Evolutionary conservation across 2,888 invertebrate species (phyloP).

Genomic region (Drosophila longiperda): DNA sequence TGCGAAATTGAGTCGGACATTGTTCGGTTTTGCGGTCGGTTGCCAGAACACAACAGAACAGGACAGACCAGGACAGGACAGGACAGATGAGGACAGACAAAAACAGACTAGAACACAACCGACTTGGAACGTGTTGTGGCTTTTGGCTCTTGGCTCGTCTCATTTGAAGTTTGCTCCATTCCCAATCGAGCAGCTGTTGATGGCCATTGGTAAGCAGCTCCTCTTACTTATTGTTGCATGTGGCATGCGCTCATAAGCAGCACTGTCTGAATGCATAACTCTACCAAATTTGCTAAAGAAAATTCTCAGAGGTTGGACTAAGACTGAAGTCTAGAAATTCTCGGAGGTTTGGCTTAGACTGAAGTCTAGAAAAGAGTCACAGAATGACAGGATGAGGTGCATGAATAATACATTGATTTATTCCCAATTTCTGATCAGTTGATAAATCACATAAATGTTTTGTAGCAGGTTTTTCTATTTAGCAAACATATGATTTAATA

Average conservation of each 20-base stretch:
- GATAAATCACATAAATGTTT: not conserved
- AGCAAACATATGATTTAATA: not conserved
- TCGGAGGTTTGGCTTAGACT: not conserved
- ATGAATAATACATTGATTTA: not conserved
- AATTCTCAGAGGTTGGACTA: not conserved
- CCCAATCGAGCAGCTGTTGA: slow-evolving; percentile 38
- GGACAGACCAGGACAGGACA: not conserved
- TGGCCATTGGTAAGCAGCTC: slow-evolving; percentile 47
- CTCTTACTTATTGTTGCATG: slow-evolving; percentile 12
- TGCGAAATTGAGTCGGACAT: slow-evolving; percentile 76
- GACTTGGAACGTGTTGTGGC: slow-evolving; percentile 45
- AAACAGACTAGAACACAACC: not conserved
- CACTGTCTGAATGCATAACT: slow-evolving; percentile 38
- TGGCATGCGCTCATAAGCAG: slow-evolving; percentile 43
- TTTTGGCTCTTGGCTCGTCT: slow-evolving; percentile 16
- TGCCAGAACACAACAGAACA: slow-evolving; percentile 4
- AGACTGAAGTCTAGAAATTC: not conserved
- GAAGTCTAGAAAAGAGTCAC: not conserved
- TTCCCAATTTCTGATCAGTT: not conserved
- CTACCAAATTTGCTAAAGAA: not conserved
- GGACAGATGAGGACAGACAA: not conserved
- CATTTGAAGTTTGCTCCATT: slow-evolving; percentile 17
- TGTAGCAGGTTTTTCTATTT: not conserved
- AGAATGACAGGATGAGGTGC: not conserved
- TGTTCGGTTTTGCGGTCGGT: slow-evolving; percentile 71